Percentiles rank a stretch among this genome's conserved stretches.
Conservation (phyloP, 2,113 vertebrate species). For the Geococcyx californianus region DNA sequence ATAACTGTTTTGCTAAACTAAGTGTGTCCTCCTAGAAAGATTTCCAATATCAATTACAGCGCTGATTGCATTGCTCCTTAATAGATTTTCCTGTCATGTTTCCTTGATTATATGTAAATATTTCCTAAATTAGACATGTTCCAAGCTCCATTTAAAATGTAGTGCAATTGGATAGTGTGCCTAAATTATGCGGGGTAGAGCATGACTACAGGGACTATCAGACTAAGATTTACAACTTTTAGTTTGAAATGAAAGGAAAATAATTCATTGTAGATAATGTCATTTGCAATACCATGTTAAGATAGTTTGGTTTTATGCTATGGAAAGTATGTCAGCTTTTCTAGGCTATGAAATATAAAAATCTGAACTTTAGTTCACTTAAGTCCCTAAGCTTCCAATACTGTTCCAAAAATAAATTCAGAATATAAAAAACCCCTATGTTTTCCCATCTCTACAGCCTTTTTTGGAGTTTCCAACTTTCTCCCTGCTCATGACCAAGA, state of each 20-base stretch:
- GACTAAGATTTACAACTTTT: not conserved
- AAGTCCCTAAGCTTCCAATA: not conserved
- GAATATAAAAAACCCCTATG: not conserved
- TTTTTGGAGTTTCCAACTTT: not conserved
- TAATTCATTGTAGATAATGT: not conserved
- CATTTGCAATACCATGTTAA: not conserved
- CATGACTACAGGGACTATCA: not conserved
- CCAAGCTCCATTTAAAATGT: conserved; percentile 31
- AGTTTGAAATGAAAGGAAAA: not conserved
- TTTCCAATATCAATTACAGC: conserved; percentile 43
- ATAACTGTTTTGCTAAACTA: conserved; percentile 32
- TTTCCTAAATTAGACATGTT: conserved; percentile 20
- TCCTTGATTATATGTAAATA: conserved; percentile 54
- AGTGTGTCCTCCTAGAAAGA: conserved; percentile 3
- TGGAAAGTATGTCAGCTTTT: not conserved
- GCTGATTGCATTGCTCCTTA: not conserved
- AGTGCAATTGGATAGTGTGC: not conserved
- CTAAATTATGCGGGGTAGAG: not conserved
- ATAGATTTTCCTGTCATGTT: not conserved
- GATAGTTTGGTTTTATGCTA: not conserved
- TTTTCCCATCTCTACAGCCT: not conserved
- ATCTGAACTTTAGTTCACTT: not conserved
- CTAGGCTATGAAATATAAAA: not conserved
- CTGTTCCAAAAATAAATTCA: not conserved
- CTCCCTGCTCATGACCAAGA: not conserved